These are phyloP conservation scores for Laspeyria flexula DNA, from an alignment of 2,888 invertebrate species.

Conservation along the genomic window DNA sequence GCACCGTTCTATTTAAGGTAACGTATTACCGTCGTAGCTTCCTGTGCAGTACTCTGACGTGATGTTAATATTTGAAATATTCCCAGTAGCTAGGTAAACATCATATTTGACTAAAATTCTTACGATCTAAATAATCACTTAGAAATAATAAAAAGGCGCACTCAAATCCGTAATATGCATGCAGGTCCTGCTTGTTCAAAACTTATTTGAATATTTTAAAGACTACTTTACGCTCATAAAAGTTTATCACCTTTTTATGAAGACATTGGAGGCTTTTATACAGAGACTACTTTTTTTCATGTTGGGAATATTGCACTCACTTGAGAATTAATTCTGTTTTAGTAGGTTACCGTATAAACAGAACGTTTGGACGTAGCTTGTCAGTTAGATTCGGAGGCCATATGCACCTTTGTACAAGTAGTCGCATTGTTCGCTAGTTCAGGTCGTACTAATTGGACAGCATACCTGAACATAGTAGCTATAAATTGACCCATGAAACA, in stretches of 20 bases:
- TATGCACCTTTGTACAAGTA: background rate
- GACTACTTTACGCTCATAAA: constrained; percentile 38
- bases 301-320: constrained; percentile 23
- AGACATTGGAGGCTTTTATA: constrained; percentile 34
- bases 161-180: constrained; percentile 29
- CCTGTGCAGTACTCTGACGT: too few relatives aligned
- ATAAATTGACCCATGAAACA: background rate
- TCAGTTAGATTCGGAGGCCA: background rate
- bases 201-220: constrained; percentile 47
- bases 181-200: constrained; percentile 31
- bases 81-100: too few relatives aligned
- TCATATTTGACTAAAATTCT: background rate
- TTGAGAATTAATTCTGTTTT: constrained; percentile 6
- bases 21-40: background rate
- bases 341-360: background rate
- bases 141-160: constrained; percentile 9
- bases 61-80: background rate
- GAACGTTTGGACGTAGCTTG: background rate
- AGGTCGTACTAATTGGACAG: background rate
- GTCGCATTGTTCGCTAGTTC: background rate
- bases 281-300: constrained; percentile 16
- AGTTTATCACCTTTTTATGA: constrained; percentile 43
- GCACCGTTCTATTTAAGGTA: background rate
- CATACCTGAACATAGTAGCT: background rate
- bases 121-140: background rate